A percentile compares a stretch with the other conserved stretches of the same genome.
Evolutionary conservation across 2,113 vertebrate genomes (phyloP).

Genomic region (Macrotis lagotis): DNA sequence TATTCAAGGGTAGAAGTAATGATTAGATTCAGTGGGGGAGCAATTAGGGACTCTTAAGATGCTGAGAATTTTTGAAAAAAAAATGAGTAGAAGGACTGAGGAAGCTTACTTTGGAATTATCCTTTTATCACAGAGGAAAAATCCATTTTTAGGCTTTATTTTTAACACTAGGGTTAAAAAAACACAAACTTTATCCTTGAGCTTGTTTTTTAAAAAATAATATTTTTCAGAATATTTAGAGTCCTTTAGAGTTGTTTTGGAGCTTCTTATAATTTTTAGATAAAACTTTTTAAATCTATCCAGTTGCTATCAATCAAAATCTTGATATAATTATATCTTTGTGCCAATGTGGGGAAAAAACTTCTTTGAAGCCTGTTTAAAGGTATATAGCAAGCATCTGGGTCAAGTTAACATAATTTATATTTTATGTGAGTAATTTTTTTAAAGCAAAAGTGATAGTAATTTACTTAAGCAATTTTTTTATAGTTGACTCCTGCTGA

Average conservation of each 20-base stretch:
- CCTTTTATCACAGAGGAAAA: constrained; percentile 5
- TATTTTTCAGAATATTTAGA: constrained; percentile 22
- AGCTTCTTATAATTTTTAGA: constrained; percentile 30
- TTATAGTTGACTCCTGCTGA: background rate
- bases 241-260: constrained; percentile 37
- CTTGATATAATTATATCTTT: constrained; percentile 21
- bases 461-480: background rate
- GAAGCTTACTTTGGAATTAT: background rate
- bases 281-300: constrained; percentile 17
- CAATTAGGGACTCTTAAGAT: background rate
- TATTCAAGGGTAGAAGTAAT: background rate
- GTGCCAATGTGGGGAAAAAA: constrained; percentile 51
- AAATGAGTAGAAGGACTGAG: background rate
- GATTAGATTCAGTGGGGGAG: background rate
- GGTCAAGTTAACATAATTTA: background rate
- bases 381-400: constrained; percentile 43
- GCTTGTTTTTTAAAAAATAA: constrained; percentile 29
- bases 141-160: background rate
- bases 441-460: constrained; percentile 35
- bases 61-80: background rate
- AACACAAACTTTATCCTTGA: background rate
- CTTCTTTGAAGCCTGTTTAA: constrained; percentile 15
- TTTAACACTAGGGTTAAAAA: constrained; percentile 21
- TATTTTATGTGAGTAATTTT: constrained; percentile 34
- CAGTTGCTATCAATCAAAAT: constrained; percentile 17